Base-by-base conservation (phyloP, 2,113 vertebrate genomes). In the Sylvilagus bachmani region DNA sequence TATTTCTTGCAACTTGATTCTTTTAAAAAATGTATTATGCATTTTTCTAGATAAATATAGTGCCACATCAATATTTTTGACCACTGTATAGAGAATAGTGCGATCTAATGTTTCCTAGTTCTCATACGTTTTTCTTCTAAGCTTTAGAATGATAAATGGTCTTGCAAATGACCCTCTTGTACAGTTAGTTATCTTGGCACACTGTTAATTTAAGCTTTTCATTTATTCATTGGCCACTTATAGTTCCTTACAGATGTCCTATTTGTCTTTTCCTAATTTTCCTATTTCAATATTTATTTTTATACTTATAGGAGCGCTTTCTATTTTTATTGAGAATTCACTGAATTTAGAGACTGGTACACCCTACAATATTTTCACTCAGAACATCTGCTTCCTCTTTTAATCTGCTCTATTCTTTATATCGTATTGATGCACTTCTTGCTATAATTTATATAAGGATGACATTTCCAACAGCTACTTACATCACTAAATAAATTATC, bases 191-290 rank as follows among this genome's bases (percentile, higher is more conserved):
- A 51, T 80, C 36, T 58, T n/a, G 31, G 29, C 66, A 38, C 0
- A 51, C 10, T 21, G 69, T 69, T 49, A 81, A 69, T 81, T 93
- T 71, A 86, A 79, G 51, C 10, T 75, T 88, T 84, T 74, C 17
- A 83, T 78, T 81, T 58, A 73, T 75, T 83, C 62, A 64, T 13
- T 64, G 62, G 8, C 6, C 19, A 49, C 33, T 67, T 74, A 21
- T 69, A 38, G 80, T 89, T 86, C 2, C 11, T 92, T 85, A 73
- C 55, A 66, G 81, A 90, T 93, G 62, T 90, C 22, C 49, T 86
- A 38, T 24, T 75, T 24, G 55, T 25, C 27, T 89, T 10, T 36
- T 67, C 44, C 36, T 31, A 79, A 49, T 29, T 58, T 89, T 85
- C 58, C 51, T 74, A 10, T 82, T 55, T 53, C 44, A 44, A 49